Percentiles rank a stretch among this genome's conserved stretches.
These are phyloP conservation scores for Neodontobutis hainanensis DNA, from an alignment of 2,113 vertebrate genomes.

Conservation along the genomic window DNA sequence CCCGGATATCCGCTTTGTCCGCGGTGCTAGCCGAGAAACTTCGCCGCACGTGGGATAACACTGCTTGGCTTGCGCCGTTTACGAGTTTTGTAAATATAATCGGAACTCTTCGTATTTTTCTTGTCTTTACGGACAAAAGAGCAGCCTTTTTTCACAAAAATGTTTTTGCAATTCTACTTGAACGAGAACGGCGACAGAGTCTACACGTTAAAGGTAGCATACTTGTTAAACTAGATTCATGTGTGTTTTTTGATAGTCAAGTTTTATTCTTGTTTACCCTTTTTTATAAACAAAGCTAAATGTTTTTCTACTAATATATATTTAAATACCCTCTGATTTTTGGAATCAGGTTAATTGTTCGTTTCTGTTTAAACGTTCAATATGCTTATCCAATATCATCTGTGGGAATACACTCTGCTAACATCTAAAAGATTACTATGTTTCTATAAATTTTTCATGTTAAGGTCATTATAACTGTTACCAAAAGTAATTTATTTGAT, in stretches of 20 bases:
- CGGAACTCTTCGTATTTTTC: accelerated
- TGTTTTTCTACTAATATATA: too few species aligned
- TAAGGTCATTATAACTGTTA: too few species aligned
- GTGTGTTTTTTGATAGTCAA: too few species aligned
- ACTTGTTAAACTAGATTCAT: not conserved
- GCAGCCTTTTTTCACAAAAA: conserved; percentile 31
- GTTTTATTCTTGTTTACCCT: not conserved
- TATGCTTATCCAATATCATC: too few species aligned
- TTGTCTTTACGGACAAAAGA: not conserved
- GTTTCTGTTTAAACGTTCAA: too few species aligned
- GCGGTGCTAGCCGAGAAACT: accelerated
- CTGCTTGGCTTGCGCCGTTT: not conserved
- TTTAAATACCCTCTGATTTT: too few species aligned
- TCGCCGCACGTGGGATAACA: conserved; percentile 39
- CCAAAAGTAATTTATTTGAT: too few species aligned
- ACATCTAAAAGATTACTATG: too few species aligned
- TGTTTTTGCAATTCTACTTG: conserved; percentile 88
- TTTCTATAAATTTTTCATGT: too few species aligned
- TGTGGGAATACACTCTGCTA: too few species aligned
- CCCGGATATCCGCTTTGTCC: conserved; percentile 41
- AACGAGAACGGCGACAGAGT: conserved; percentile 84
- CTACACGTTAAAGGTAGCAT: conserved; percentile 87
- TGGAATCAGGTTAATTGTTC: too few species aligned
- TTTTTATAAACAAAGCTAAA: too few species aligned
- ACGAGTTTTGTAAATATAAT: not conserved